Evolutionary conservation across 2,888 invertebrate species (phyloP).

Genomic region (Lithophane ornitopus): DNA sequence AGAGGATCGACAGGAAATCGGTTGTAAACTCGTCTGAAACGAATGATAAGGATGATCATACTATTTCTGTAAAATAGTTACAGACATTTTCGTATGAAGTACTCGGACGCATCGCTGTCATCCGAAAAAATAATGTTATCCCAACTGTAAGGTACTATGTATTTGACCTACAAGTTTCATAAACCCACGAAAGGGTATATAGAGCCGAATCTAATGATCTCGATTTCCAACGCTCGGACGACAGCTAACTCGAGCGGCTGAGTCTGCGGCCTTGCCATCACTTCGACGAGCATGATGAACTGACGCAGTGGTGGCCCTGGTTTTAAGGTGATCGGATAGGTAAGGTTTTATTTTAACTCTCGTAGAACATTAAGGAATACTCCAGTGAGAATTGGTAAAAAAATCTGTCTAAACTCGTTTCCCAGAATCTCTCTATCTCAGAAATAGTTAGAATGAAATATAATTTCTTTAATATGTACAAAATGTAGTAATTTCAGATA

Average conservation of each 20-base stretch:
- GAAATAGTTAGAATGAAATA: background rate
- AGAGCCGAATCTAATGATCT: conserved; percentile 26
- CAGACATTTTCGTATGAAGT: no score
- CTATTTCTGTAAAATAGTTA: background rate
- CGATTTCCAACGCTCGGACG: conserved; percentile 26
- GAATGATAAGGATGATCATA: background rate
- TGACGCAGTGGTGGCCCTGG: background rate
- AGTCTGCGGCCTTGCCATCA: conserved; percentile 48
- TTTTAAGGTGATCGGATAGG: background rate
- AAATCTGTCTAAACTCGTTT: background rate
- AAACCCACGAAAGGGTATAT: conserved; percentile 29
- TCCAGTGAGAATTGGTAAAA: background rate
- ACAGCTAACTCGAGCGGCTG: conserved; percentile 16
- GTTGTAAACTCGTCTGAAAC: background rate
- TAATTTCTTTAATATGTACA: background rate
- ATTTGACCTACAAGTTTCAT: conserved; percentile 22
- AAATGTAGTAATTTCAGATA: background rate
- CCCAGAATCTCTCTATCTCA: background rate
- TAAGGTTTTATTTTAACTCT: background rate
- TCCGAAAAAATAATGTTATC: background rate
- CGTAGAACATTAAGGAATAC: background rate
- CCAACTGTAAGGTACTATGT: background rate
- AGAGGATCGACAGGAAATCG: background rate
- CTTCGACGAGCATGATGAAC: conserved; percentile 3
- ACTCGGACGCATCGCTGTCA: no score